Percentiles rank a stretch among this genome's conserved stretches.
Evolutionary conservation across 2,113 vertebrate genomes (phyloP).

Genomic region (Megaptera novaeangliae): DNA sequence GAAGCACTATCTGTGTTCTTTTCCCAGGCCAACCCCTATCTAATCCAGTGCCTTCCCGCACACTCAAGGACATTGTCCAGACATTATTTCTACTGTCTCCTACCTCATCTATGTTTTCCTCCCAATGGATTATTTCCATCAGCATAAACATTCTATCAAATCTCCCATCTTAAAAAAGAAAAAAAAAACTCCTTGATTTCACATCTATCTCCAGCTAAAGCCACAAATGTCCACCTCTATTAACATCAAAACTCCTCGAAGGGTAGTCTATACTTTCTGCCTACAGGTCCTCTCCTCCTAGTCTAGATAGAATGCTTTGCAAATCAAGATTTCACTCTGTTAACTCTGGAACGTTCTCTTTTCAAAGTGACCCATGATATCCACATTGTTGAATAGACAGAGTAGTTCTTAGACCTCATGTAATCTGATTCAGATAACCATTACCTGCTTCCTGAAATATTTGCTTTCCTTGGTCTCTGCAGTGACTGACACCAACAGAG

Average conservation of each 20-base stretch:
- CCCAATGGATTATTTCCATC: neutral
- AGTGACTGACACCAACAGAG: neutral
- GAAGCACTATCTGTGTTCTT: neutral
- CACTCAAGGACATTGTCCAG: neutral
- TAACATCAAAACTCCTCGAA: neutral
- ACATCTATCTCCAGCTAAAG: neutral
- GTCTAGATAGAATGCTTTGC: neutral
- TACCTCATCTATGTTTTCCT: neutral
- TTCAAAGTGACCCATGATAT: neutral
- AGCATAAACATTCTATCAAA: neutral
- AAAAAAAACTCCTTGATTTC: neutral
- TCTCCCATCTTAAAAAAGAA: neutral
- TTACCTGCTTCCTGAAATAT: neutral
- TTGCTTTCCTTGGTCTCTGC: neutral
- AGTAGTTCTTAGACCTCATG: neutral
- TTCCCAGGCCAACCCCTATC: neutral
- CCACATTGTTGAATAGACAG: neutral
- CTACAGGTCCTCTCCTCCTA: neutral
- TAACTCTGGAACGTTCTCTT: neutral
- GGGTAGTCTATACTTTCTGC: neutral
- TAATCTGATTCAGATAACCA: neutral
- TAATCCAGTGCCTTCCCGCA: neutral
- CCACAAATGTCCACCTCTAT: neutral
- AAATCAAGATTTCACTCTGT: neutral
- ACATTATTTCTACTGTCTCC: neutral